Conservation (phyloP, 2,888 invertebrate genomes). For the Diachrysia chrysitis region DNA sequence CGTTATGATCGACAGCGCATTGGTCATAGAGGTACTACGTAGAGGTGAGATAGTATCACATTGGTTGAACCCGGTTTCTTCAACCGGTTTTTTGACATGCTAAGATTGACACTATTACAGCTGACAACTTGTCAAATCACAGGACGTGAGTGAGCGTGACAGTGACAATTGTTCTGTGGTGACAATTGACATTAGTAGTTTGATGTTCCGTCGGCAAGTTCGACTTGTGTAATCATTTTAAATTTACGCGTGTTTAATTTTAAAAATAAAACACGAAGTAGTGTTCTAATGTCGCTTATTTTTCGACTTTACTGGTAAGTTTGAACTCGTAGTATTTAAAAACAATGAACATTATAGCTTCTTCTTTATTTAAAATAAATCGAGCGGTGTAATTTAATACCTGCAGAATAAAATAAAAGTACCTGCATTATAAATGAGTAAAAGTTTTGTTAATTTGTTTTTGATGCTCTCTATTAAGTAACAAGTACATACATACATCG, state of each 20-base stretch:
- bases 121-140: background rate
- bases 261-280: conserved; percentile 25
- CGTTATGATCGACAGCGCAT: background rate
- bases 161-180: too few species aligned
- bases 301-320: conserved; percentile 41
- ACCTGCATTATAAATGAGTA: conserved; percentile 13
- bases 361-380: conserved; percentile 13
- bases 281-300: background rate
- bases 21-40: too few species aligned
- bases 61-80: too few species aligned
- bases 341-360: background rate
- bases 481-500: background rate
- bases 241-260: conserved; percentile 29
- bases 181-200: background rate
- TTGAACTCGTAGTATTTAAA: background rate
- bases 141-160: too few species aligned
- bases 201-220: conserved; percentile 26
- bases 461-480: background rate
- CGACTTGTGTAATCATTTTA: conserved; percentile 59
- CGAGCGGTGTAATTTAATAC: conserved; percentile 43
- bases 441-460: background rate
- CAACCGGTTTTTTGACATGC: too few species aligned
- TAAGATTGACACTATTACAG: too few species aligned
- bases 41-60: too few species aligned
- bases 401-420: conserved; percentile 14